Percentiles rank a stretch among this genome's conserved stretches.
phyloP scores from a whole-genome alignment of 2,113 vertebrate genomes.

The Silurus glanis region DNA sequence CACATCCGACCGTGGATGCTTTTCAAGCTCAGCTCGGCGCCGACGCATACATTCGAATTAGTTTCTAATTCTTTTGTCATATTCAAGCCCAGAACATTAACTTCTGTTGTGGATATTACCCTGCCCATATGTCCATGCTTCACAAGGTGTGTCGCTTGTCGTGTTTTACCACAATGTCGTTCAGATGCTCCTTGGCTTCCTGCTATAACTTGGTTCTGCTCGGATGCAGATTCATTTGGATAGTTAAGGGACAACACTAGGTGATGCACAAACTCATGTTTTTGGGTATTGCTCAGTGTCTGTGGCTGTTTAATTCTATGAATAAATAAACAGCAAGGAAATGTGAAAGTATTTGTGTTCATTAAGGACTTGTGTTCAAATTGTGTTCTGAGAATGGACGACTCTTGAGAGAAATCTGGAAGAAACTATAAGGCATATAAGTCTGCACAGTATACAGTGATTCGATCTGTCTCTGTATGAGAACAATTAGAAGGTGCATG shows the following conservation, averaged over 20 bases:
- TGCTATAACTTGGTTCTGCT: constrained; percentile 41
- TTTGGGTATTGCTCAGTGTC: constrained; percentile 21
- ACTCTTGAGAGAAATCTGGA: not conserved
- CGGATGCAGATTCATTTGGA: constrained; percentile 46
- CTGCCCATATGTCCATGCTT: constrained; percentile 25
- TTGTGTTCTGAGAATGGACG: not conserved
- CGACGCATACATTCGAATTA: constrained; percentile 56
- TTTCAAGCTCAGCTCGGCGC: constrained; percentile 46
- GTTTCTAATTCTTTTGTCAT: constrained; percentile 45
- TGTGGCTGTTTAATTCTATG: constrained; percentile 17
- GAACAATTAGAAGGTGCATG: not conserved
- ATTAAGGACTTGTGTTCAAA: not conserved
- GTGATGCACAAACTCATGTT: constrained; percentile 30
- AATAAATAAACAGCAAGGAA: constrained; percentile 26
- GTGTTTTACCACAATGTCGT: constrained; percentile 32
- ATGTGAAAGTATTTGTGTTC: constrained; percentile 11
- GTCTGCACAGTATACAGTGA: not conserved
- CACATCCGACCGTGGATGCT: constrained; percentile 30
- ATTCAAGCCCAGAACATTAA: constrained; percentile 50
- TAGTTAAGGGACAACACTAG: constrained; percentile 22
- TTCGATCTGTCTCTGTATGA: not conserved
- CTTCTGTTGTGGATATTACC: constrained; percentile 46
- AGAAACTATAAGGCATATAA: not conserved
- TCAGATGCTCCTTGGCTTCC: constrained; percentile 37
- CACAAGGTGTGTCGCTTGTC: constrained; percentile 24